A percentile compares a stretch with the other conserved stretches of the same genome.
Evolutionary conservation across 2,888 invertebrate species (phyloP).

Genomic region (Meteorus cinctellus): DNA sequence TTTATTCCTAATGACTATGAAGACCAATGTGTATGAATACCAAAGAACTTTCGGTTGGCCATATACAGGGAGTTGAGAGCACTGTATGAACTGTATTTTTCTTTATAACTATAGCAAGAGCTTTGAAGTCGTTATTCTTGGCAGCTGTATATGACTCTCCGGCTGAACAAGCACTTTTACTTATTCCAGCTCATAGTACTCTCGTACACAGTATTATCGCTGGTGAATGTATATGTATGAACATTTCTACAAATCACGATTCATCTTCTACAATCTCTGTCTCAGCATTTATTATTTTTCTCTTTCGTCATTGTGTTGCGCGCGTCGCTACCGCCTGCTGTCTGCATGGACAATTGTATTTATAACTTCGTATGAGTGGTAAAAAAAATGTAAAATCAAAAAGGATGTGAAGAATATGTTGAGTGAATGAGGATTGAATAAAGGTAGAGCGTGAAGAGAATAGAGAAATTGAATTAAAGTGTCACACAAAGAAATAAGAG

Average conservation of each 20-base stretch:
- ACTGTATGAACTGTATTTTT: neutral
- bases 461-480: conserved; percentile 13
- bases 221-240: too few species aligned
- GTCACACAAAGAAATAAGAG: neutral
- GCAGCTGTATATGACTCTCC: conserved; percentile 28
- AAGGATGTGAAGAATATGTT: neutral
- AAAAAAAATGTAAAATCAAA: neutral
- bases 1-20: conserved; percentile 11
- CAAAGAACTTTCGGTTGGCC: conserved; percentile 1
- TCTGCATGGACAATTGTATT: conserved; percentile 26
- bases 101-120: neutral
- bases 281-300: neutral
- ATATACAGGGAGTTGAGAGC: conserved; percentile 1
- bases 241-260: conserved; percentile 28
- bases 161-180: conserved; percentile 42
- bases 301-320: neutral
- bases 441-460: neutral
- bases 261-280: conserved; percentile 30
- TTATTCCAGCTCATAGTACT: conserved; percentile 28
- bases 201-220: too few species aligned
- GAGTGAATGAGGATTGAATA: neutral
- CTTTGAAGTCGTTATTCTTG: conserved; percentile 46
- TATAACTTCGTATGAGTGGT: conserved; percentile 2
- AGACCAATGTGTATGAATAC: conserved; percentile 5
- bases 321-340: neutral